These are phyloP conservation scores for human DNA, from an alignment of 2,113 vertebrate genomes.

Conservation along the genomic window GRCh38 chr9:12624501-12625000, in stretches of 20 bases:
- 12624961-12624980: neutral
- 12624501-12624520: neutral
- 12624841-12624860: neutral
- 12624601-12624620: neutral
- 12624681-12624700: neutral
- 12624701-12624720: too few species aligned
- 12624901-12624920: neutral
- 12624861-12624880: neutral
- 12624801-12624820: neutral
- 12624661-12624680: neutral
- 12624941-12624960: neutral
- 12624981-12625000: neutral
- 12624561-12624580: neutral
- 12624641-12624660: neutral
- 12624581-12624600: neutral
- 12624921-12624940: neutral
- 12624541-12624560: neutral
- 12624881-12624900: neutral
- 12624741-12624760: neutral
- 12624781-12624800: neutral
- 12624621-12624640: neutral
- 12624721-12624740: neutral
- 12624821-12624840: neutral
- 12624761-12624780: neutral
- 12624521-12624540: neutral